phyloP scores from a whole-genome alignment of 1,140 invertebrate genomes.

The Dreissena polymorpha region DNA sequence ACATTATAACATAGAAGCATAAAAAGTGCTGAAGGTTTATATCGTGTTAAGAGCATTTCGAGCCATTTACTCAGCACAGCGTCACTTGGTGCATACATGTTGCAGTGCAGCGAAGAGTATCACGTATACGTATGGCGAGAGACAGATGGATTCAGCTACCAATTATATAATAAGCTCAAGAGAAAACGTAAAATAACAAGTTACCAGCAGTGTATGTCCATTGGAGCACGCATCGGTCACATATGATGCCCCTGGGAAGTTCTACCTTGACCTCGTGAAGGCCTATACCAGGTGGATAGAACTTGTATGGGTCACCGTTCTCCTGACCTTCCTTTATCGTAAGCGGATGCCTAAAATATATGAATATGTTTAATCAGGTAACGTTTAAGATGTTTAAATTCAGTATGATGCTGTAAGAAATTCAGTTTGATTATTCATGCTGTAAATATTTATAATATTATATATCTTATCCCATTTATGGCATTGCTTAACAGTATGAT shows the following conservation, averaged over 20 bases:
- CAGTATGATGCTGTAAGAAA: too few species aligned
- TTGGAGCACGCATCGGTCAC: slow-evolving; percentile 92
- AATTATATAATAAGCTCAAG: too few species aligned
- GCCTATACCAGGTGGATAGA: slow-evolving; percentile 21
- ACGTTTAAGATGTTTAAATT: too few species aligned
- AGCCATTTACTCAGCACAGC: background rate
- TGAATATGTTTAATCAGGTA: background rate
- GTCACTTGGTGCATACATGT: background rate
- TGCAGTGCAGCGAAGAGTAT: background rate
- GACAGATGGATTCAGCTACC: too few species aligned
- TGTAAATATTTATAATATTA: too few species aligned
- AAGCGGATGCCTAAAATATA: slow-evolving; percentile 65
- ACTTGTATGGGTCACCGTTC: slow-evolving; percentile 28
- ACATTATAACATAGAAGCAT: background rate
- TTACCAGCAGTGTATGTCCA: slow-evolving; percentile 94
- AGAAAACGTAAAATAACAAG: too few species aligned
- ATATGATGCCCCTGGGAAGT: slow-evolving; percentile 88
- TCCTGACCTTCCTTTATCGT: slow-evolving; percentile 78
- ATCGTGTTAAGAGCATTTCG: background rate
- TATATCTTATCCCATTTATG: too few species aligned
- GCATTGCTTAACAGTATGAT: too few species aligned
- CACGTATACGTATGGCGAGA: background rate
- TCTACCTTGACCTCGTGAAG: slow-evolving; percentile 56
- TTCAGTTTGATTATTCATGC: too few species aligned
- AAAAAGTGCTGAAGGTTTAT: background rate